Base-by-base conservation (phyloP, 2,113 vertebrate species). In the Hypocryptadius cinnamomeus region DNA sequence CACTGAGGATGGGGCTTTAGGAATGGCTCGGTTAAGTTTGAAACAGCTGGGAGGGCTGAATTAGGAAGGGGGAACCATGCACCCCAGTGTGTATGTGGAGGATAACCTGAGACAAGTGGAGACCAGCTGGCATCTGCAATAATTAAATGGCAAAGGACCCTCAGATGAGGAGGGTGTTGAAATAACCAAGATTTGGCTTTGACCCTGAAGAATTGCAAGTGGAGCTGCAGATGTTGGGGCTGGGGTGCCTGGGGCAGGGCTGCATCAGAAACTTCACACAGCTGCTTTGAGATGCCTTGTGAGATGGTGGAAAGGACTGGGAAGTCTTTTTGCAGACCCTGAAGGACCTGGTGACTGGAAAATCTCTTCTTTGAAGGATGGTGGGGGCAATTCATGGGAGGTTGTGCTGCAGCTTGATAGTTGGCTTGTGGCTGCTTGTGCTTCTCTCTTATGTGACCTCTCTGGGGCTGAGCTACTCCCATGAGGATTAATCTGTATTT, bases 71-170 rank as follows among this genome's bases (percentile, higher is more conserved):
- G 23, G 17, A 50, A 6, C 45, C 6, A 1, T 11, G 28, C 16
- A 31, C 13, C 35, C 85, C 3, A 1, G 31, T 37, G 48, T 7
- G 3, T 63, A 13, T 0, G 0, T 65, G 61, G 50, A 76, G 53
- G 65, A 64, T 65, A 71, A 56, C 19, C 8, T 18, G 31, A 65
- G 61, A 13, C 44, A 68, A 77, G n/a, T 25, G 59, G 40, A 83
- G 47, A 35, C 51, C 42, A 19, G 42, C 10, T 77, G 33, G 30
- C 45, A 44, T 6, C 33, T 79, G 22, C 35, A n/a, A 60, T 19
- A 72, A 22, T 20, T 61, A 44, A 73, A 66, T 48, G 50, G 33
- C 44, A 64, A 25, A 81, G 33, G 50, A 50, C 6, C 15, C 20
- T 72, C 23, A 25, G 77, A 35, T 70, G 45, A 84, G 51, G 24